phyloP scores from a whole-genome alignment of 2,888 invertebrate species.

The Galerucella pusilla region DNA sequence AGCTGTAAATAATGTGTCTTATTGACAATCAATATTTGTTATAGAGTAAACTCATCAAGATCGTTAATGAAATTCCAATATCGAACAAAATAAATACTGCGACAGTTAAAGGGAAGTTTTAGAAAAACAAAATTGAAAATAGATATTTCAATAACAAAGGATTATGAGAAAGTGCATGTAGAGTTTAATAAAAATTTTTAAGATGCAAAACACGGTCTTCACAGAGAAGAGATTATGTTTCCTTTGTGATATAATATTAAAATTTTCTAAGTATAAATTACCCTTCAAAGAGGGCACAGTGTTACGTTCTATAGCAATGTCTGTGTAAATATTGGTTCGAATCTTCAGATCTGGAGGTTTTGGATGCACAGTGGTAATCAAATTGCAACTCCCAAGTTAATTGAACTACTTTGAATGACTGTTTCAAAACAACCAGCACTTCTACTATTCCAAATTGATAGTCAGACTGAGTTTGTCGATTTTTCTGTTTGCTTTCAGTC shows the following conservation, averaged over 20 bases:
- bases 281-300: background rate
- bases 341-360: conserved; percentile 1
- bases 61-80: background rate
- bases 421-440: conserved; percentile 10
- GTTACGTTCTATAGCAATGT: background rate
- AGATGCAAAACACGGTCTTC: background rate
- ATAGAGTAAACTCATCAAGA: background rate
- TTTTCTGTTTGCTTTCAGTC: background rate
- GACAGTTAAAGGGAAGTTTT: background rate
- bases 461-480: background rate
- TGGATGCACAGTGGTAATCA: conserved; percentile 10
- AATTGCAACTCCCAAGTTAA: conserved; percentile 13
- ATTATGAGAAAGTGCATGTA: background rate
- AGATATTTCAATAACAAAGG: conserved; percentile 8
- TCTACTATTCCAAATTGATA: background rate
- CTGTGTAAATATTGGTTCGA: conserved; percentile 3
- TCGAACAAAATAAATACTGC: background rate
- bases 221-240: background rate
- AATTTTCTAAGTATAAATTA: background rate
- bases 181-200: background rate
- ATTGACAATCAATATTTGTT: background rate
- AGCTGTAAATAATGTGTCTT: background rate
- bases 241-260: background rate
- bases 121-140: conserved; percentile 6
- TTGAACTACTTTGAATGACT: conserved; percentile 12